A percentile compares a stretch with the other conserved stretches of the same genome.
Evolutionary conservation across 1,140 invertebrate genomes (phyloP).

Genomic region (Euborellia annulipes): DNA sequence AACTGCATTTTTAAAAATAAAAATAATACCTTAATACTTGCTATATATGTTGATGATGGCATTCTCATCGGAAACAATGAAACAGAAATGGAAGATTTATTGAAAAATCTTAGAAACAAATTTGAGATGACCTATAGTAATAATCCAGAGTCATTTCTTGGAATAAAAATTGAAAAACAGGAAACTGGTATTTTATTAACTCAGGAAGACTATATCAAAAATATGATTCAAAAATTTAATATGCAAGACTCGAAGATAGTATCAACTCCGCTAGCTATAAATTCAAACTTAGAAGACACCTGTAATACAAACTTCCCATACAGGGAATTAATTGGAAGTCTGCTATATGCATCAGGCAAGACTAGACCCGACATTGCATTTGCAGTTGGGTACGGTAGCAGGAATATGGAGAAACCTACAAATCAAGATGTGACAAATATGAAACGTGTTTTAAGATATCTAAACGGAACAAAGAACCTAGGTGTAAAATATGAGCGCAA

Average conservation of each 20-base stretch:
- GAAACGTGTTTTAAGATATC: slow-evolving; percentile 20
- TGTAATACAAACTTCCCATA: slow-evolving; percentile 11
- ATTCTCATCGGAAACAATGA: slow-evolving; percentile 4
- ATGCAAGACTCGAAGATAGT: slow-evolving; percentile 1
- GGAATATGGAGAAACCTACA: slow-evolving; percentile 11
- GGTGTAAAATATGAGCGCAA: slow-evolving; percentile 9
- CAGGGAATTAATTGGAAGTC: slow-evolving; percentile 9
- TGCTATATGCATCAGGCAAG: too few species aligned
- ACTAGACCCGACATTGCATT: slow-evolving; percentile 16
- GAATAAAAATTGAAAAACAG: slow-evolving; percentile 11
- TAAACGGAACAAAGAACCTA: slow-evolving; percentile 15
- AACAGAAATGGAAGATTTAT: neutral
- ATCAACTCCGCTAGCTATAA: slow-evolving; percentile 3
- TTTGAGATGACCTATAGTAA: slow-evolving; percentile 4
- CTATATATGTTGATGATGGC: slow-evolving; percentile 12
- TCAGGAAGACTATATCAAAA: slow-evolving; percentile 4
- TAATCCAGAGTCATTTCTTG: slow-evolving; percentile 11
- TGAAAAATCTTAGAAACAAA: slow-evolving; percentile 2
- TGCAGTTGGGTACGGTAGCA: slow-evolving; percentile 10
- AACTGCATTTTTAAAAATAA: neutral
- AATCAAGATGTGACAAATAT: slow-evolving; percentile 15
- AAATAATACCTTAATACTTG: neutral
- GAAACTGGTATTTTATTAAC: slow-evolving; percentile 2
- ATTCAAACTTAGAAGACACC: neutral
- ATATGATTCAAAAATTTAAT: slow-evolving; percentile 8